phyloP scores from a whole-genome alignment of 1,140 invertebrate genomes.

The Drosophila kohkoa region DNA sequence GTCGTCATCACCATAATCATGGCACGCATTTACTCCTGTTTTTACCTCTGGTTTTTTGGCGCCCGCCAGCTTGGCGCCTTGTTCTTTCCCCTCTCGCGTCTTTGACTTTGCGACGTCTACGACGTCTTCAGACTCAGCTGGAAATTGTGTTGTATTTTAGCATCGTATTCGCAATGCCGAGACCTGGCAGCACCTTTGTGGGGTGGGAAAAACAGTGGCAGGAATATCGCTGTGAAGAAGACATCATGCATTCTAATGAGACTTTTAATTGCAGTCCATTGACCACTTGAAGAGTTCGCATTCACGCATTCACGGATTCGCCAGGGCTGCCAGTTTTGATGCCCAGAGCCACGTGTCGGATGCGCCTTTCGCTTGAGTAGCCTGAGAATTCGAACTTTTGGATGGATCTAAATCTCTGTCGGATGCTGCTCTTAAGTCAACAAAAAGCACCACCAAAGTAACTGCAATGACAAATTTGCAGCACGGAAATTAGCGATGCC shows the following conservation, averaged over 20 bases:
- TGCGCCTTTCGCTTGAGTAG: slow-evolving; percentile 72
- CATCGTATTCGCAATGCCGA: slow-evolving; percentile 42
- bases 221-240: slow-evolving; percentile 31
- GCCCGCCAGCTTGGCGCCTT: slow-evolving; percentile 80
- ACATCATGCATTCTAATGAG: slow-evolving; percentile 80
- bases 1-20: slow-evolving; percentile 85
- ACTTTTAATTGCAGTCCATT: slow-evolving; percentile 80
- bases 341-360: slow-evolving; percentile 62
- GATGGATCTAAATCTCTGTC: slow-evolving; percentile 38
- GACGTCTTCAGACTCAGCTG: slow-evolving; percentile 55
- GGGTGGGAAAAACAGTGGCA: not conserved
- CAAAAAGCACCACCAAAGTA: slow-evolving; percentile 11
- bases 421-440: not conserved
- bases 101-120: not conserved
- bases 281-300: slow-evolving; percentile 68
- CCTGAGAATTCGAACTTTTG: slow-evolving; percentile 55
- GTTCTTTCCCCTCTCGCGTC: slow-evolving; percentile 6
- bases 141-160: slow-evolving; percentile 43
- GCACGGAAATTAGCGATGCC: slow-evolving; percentile 80
- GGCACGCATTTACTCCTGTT: slow-evolving; percentile 84
- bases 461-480: slow-evolving; percentile 76
- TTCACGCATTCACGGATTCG: not conserved
- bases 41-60: slow-evolving; percentile 84
- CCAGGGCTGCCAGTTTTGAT: not conserved
- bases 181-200: slow-evolving; percentile 35